phyloP scores from a whole-genome alignment of 30 jellyfish, hydroid and myxozoan species.

The Hydractinia echinata region DNA sequence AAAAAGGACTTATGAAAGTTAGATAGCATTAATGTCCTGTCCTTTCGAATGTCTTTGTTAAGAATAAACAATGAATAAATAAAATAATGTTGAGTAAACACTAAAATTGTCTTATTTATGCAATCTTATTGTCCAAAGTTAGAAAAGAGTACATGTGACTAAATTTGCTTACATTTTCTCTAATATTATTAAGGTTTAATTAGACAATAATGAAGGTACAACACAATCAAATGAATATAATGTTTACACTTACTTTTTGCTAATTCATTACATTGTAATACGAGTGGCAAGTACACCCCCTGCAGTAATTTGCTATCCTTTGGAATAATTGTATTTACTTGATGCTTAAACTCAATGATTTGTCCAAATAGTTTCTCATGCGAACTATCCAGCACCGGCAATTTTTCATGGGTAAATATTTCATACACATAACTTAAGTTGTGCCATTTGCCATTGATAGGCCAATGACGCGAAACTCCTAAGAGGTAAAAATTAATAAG shows the following conservation, averaged over 20 bases:
- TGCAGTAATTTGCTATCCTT: slow-evolving; percentile 37
- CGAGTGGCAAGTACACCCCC: slow-evolving; percentile 54
- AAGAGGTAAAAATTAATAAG: background rate
- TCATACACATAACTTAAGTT: slow-evolving; percentile 24
- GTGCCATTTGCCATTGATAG: slow-evolving; percentile 28
- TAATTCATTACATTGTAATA: slow-evolving; percentile 65
- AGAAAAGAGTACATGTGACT: background rate
- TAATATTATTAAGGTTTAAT: no score
- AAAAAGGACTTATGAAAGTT: no score
- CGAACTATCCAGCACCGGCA: slow-evolving; percentile 1
- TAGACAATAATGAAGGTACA: background rate
- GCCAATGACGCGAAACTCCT: slow-evolving; percentile 46
- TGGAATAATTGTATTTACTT: slow-evolving; percentile 29
- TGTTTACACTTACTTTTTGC: slow-evolving; percentile 3
- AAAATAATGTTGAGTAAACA: no score
- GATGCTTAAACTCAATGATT: background rate
- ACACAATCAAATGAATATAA: no score
- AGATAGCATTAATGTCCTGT: no score
- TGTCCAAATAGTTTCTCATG: background rate
- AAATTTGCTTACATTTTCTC: background rate
- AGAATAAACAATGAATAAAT: no score
- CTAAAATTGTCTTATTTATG: no score
- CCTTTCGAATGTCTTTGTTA: no score
- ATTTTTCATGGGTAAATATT: slow-evolving; percentile 2
- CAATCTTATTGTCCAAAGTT: no score